A percentile compares a stretch with the other conserved stretches of the same genome.
Evolutionary conservation across 2,888 invertebrate genomes (phyloP).

Genomic region (Thera britannica): DNA sequence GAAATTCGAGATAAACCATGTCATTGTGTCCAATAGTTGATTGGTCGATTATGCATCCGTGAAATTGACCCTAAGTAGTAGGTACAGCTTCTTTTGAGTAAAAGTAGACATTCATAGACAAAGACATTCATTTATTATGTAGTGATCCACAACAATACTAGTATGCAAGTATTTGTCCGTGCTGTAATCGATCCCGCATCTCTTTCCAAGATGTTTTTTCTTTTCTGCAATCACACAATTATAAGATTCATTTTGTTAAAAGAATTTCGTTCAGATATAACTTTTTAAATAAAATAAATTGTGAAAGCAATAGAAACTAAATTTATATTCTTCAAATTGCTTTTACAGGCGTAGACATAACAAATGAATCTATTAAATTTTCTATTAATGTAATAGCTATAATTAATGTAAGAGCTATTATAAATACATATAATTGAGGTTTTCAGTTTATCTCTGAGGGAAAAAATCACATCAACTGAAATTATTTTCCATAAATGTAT

Average conservation of each 20-base stretch:
- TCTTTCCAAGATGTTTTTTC: no score
- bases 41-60: no score
- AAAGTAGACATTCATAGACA: no score
- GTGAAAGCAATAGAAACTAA: conserved; percentile 20
- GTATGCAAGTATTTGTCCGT: neutral
- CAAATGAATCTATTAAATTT: conserved; percentile 15
- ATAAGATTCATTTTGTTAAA: neutral
- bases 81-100: no score
- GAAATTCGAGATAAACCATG: no score
- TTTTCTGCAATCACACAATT: no score
- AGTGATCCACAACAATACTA: neutral
- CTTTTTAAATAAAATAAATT: conserved; percentile 14
- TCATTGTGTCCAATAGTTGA: no score
- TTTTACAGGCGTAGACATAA: conserved; percentile 15
- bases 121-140: neutral
- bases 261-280: no score
- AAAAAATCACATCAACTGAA: conserved; percentile 6
- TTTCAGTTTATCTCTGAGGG: conserved; percentile 1
- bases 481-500: no score
- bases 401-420: conserved; percentile 15
- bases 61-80: no score
- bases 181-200: no score
- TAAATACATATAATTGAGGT: conserved; percentile 11
- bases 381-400: conserved; percentile 15
- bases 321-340: conserved; percentile 21